Evolutionary conservation across 2,797 vertebrate species (phyloP), one percentile per base, ranked within the genome.

Genomic region (Hypotaenidia okinawae): DNA sequence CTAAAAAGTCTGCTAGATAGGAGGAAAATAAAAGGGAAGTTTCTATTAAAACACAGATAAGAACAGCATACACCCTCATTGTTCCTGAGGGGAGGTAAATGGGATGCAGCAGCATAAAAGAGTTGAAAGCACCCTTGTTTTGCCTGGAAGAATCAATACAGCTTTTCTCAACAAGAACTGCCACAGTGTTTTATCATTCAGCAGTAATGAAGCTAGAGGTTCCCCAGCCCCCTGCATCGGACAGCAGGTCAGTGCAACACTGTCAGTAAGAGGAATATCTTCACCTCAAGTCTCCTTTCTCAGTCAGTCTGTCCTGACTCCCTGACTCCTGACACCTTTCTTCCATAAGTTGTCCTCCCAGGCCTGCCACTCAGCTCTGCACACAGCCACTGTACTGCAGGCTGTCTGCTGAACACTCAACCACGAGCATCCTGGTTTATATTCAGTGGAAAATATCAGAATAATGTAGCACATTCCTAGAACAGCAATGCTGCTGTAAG

Each of bases 221-320:
- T 11, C 19, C 8, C 35, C 15, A 9, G 2, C 3, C 13, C 3
- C 6, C 49, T 43, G 10, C 2, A 4, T 21, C 6, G 2, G 11
- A 6, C 22, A 37, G 45, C 19, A 37, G 6, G 15, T 35, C 0
- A 0, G 6, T 16, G 14, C 21, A 77, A 17, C 15, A 6, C 2
- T 51, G 8, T 33, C 64, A 55, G 15, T 43, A 37, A 70, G 16
- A 13, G 18, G 8, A 7, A 39, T 63, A 13, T 21, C 4, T 9
- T 15, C 33, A 41, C 2, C 27, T 52, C 13, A 59, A 10, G 8
- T 6, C 4, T 72, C 35, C 39, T 86, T 74, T 17, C 35, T 30
- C 18, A 59, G 24, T 22, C 1, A 0, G 16, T 9, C 11, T 52
- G 10, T 33, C 5, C 41, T 57, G 13, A 33, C 24, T 23, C 11